Evolutionary conservation across 2,797 vertebrate species (phyloP), one percentile per base, ranked within the genome.

Genomic region (Phalloptychus januarius): DNA sequence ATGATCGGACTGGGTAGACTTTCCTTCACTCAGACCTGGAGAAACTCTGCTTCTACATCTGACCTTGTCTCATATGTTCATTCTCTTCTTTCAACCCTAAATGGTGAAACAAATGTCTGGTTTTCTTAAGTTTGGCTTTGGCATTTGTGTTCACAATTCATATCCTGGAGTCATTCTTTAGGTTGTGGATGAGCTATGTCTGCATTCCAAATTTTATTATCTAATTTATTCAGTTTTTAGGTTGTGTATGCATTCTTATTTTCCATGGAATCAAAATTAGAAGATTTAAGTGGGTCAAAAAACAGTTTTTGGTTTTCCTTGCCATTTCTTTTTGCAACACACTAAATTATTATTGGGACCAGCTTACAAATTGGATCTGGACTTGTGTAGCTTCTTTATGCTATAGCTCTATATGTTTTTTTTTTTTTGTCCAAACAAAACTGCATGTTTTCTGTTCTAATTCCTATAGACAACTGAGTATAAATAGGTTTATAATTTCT

Each of bases 21-120:
- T 81, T 70, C 3, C 61, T 78, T 38, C 54, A n/a, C 77, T 70
- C 25, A 16, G 4, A 38, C 48, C 52, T 48, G 44, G 71, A 67
- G 44, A 23, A 33, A 74, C 71, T 54, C 0, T 7, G 28, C 0
- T 82, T 89, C 52, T 56, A 76, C 33, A 67, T 50, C 71, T 88
- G 67, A 56, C 86, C 63, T 79, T 10, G 33, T 45, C 76, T 71
- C 56, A 12, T 3, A 1, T 74, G 40, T 72, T 80, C 31, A 40
- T 79, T 61, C 58, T 75, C 16, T 84, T 78, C 76, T n/a, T 18
- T 10, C 33, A 72, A 71, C 56, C 65, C 72, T 50, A 76, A 75
- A 72, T 38, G 36, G 23, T 50, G 36, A 67, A 67, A 40, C 36
- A 25, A 20, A 25, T 67, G 38, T 67, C 18, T 40, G 56, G 6